Conservation (phyloP, 92 coral and sea anemone species). For the Zoanthus sociatus region DNA sequence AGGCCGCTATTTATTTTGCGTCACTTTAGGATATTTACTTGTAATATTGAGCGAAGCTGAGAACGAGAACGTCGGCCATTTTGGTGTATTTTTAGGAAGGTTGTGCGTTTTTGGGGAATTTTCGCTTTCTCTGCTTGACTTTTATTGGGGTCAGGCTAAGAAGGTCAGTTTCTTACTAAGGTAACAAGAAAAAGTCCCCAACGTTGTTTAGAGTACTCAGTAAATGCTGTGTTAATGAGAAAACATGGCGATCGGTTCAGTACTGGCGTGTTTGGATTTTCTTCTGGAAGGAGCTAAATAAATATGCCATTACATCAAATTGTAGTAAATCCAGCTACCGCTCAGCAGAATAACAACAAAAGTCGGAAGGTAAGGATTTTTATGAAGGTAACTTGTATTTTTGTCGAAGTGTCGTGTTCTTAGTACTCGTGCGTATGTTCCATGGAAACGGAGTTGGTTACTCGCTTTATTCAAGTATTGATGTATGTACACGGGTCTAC, state of each 20-base stretch:
- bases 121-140: constrained; percentile 15
- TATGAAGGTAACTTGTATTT: background rate
- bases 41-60: constrained; percentile 1
- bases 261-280: constrained; percentile 25
- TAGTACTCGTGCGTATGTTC: background rate
- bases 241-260: constrained; percentile 13
- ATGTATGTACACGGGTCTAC: no score
- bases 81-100: constrained; percentile 1
- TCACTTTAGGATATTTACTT: constrained; percentile 42
- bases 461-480: no score
- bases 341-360: constrained; percentile 83
- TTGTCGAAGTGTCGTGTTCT: background rate
- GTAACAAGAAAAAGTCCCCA: background rate
- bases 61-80: constrained; percentile 32
- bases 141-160: background rate
- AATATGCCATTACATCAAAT: constrained; percentile 94
- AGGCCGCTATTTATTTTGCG: constrained; percentile 4
- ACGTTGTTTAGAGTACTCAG: background rate
- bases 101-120: background rate
- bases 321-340: constrained; percentile 78
- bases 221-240: background rate
- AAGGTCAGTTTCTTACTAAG: background rate
- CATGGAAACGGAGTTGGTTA: constrained; percentile 19
- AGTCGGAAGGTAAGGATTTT: constrained; percentile 75
- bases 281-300: constrained; percentile 51